Base-by-base conservation (phyloP, 2,113 vertebrate genomes). In the Zeus faber region DNA sequence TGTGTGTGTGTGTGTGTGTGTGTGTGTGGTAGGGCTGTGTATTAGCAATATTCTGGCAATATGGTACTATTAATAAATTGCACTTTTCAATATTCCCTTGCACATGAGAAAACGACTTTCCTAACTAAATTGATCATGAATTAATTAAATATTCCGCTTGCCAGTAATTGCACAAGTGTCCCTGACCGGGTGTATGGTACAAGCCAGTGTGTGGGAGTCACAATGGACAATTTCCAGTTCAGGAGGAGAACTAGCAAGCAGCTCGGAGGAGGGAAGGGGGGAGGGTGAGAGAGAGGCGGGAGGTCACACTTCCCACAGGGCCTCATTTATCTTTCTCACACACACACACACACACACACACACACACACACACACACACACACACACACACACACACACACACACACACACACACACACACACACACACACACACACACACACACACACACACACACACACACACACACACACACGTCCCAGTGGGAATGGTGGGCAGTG, bases 191-290 rank as follows among this genome's bases (percentile, higher is more conserved):
- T 55, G 62, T n/a, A 26, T 55, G 31, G 37, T 2, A 23, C 27
- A 54, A 3, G 61, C 76, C 54, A 67, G 67, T 46, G 72, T 65
- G 47, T 70, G 65, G 31, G 31, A 35, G 31, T n/a, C 9, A 8
- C 31, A 35, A 72, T 80, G 70, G 75, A 79, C 68, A 18, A 65
- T 68, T 83, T 79, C 65, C 66, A 74, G 58, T 61, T 68, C 52
- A 58, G 54, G 18, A 61, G 21, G 54, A 72, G 58, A 78, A 67
- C 21, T n/a, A n/a, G 50, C 54, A 37, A 68, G 62, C 48, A 54
- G 45, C 52, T 47, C 39, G 49, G 65, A 16, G 1, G 39, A 18
- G 16, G 17, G 16, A 17, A 20, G 5, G 41, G 10, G 18, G 16
- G 18, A 21, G 6, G 16, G 18, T 6, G 33, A 35, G 33, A 13